phyloP scores from a whole-genome alignment of 2,797 vertebrate genomes.

The Ctenopoma multispine region DNA sequence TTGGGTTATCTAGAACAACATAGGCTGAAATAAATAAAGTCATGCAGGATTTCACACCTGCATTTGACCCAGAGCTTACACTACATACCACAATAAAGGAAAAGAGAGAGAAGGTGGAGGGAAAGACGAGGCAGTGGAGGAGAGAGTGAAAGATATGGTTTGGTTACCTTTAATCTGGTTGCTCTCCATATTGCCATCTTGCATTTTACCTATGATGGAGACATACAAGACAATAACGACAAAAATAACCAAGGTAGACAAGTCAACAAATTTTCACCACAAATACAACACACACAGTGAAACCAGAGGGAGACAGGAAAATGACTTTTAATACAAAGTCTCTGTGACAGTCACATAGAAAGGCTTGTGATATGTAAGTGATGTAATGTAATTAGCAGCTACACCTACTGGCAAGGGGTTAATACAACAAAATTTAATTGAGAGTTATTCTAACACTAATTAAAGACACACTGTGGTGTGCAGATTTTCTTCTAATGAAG shows the following conservation, averaged over 20 bases:
- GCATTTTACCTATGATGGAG: constrained; percentile 99
- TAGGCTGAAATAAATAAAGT: constrained; percentile 16
- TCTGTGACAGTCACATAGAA: constrained; percentile 82
- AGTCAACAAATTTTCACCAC: constrained; percentile 86
- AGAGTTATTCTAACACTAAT: constrained; percentile 2
- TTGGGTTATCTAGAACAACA: constrained; percentile 12
- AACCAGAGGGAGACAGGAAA: constrained; percentile 85
- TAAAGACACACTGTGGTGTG: constrained; percentile 17
- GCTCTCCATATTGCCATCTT: constrained; percentile 99
- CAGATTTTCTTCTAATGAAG: constrained; percentile 16
- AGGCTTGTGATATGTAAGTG: constrained; percentile 61
- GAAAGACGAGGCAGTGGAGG: constrained; percentile 40
- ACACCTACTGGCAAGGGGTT: constrained; percentile 25
- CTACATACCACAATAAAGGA: constrained; percentile 38
- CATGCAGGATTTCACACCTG: constrained; percentile 34
- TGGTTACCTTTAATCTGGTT: constrained; percentile 99
- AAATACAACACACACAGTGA: constrained; percentile 85
- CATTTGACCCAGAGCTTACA: constrained; percentile 68
- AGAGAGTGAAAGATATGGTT: constrained; percentile 82
- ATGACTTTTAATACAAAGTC: constrained; percentile 85
- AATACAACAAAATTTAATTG: constrained; percentile 17
- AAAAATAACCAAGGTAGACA: constrained; percentile 90
- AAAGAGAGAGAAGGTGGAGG: constrained; percentile 13
- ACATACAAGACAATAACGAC: constrained; percentile 96
- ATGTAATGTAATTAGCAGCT: constrained; percentile 49